These are phyloP conservation scores for Drosophila kurseongensis DNA, from an alignment of 1,140 invertebrate species.

Conservation along the genomic window DNA sequence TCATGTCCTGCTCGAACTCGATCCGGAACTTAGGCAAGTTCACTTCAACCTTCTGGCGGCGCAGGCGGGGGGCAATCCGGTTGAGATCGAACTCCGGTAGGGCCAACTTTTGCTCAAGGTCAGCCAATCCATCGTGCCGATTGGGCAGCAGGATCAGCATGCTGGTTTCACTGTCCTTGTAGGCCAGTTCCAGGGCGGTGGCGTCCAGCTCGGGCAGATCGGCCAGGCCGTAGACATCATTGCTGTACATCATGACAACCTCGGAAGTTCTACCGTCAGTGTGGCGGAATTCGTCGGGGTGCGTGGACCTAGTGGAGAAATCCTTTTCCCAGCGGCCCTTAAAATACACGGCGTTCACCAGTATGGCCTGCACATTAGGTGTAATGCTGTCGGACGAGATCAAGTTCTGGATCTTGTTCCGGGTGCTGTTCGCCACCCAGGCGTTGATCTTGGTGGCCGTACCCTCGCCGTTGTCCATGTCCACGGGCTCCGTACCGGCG, in stretches of 20 bases:
- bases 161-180: slow-evolving; percentile 40
- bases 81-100: slow-evolving; percentile 44
- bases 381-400: slow-evolving; percentile 37
- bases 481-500: slow-evolving; percentile 41
- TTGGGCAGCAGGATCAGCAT: slow-evolving; percentile 77
- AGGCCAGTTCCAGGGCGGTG: slow-evolving; percentile 64
- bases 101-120: slow-evolving; percentile 48
- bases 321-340: slow-evolving; percentile 71
- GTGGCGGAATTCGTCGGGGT: slow-evolving; percentile 38
- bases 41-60: slow-evolving; percentile 48
- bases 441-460: slow-evolving; percentile 49
- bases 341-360: slow-evolving; percentile 75
- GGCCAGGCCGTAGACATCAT: slow-evolving; percentile 63
- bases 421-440: slow-evolving; percentile 63
- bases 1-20: slow-evolving; percentile 70
- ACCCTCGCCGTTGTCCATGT: slow-evolving; percentile 31
- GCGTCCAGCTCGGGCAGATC: slow-evolving; percentile 68
- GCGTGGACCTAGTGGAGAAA: slow-evolving; percentile 65
- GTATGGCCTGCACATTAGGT: slow-evolving; percentile 45
- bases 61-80: slow-evolving; percentile 44
- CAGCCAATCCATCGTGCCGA: slow-evolving; percentile 52
- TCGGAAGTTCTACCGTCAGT: slow-evolving; percentile 9
- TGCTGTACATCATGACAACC: slow-evolving; percentile 78
- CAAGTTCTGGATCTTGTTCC: slow-evolving; percentile 46
- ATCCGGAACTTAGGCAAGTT: slow-evolving; percentile 68